Conservation (phyloP, 2,113 vertebrate genomes). For the Muntiacus muntjak region DNA sequence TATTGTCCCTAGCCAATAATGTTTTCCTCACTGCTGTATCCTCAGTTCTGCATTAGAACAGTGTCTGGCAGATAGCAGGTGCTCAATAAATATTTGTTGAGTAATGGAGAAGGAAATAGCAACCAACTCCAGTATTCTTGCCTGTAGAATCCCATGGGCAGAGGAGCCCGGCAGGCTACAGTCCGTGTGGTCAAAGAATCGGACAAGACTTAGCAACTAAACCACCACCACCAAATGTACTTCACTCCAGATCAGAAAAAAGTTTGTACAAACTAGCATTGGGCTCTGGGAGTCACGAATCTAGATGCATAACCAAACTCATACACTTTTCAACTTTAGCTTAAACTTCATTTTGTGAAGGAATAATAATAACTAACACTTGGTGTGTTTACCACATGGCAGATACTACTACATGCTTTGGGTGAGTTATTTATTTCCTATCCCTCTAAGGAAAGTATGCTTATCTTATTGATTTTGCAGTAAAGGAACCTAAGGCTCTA, state of each 20-base stretch:
- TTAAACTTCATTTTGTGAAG: not conserved
- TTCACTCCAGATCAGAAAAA: not conserved
- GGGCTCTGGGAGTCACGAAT: not conserved
- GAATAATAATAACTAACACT: not conserved
- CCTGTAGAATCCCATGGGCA: not conserved
- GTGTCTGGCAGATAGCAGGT: not conserved
- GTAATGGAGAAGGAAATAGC: not conserved
- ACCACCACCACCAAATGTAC: not conserved
- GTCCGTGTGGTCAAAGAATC: not conserved
- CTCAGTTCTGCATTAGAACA: not conserved
- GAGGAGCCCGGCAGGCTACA: not conserved
- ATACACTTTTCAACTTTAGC: not conserved
- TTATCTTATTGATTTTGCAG: not conserved
- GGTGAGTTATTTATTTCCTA: not conserved
- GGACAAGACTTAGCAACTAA: not conserved
- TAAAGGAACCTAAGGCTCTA: not conserved
- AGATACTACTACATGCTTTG: not conserved
- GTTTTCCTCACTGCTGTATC: not conserved
- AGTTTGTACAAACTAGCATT: not conserved
- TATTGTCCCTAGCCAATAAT: not conserved
- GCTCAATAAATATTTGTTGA: not conserved
- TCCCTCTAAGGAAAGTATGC: not conserved
- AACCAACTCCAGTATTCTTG: not conserved
- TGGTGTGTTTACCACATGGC: not conserved
- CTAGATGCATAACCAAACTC: not conserved